Evolutionary conservation across 2,888 invertebrate species (phyloP), one percentile per base, ranked within the genome.

Genomic region (Sarcophaga caerulescens): DNA sequence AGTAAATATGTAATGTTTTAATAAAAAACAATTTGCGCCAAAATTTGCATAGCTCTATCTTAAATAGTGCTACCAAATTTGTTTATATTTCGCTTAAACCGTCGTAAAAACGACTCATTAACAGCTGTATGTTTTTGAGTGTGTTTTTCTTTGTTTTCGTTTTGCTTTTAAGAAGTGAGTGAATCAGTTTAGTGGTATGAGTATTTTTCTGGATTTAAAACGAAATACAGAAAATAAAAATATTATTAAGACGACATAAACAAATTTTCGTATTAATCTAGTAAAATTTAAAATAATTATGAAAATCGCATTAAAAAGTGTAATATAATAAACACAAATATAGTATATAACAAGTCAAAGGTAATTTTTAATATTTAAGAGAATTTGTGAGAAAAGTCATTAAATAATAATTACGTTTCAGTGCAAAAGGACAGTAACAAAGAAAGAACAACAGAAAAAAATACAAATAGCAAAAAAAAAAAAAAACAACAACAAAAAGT

Each of bases 391-490:
- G 47, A 76, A 66, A 84, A 81, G 74, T 76, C 78, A 81, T 84
- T 86, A 84, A 84, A 84, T 86, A 77, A 83, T 77, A 81, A 84
- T 81, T 86, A 86, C 86, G 86, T 84, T 84, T 86, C 75, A 83
- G 69, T 60, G 57, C 62, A 81, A 81, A 69, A 69, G 69, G 47
- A 77, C 60, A 45, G 19, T 65, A 83, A 84, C 86, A 86, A 86
- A 85, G 80, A 81, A 76, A 52, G 17, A 52, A 52, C 35, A 69
- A 63, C 17, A 52, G 62, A 74, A 65, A 57, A 52, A 65, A 71
- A 74, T 66, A 80, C 57, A 69, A 59, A 65, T 59, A 71, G 65
- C 52, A 81, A 79, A 62, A 78, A 79, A 77, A 83, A 80, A 78
- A 17, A 66, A 35, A 35, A 35, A 35, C 35, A 57, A 65, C 47